A percentile compares a stretch with the other conserved stretches of the same genome.
Evolutionary conservation across 2,113 vertebrate species (phyloP).

Genomic region (Nothoprocta pentlandii): DNA sequence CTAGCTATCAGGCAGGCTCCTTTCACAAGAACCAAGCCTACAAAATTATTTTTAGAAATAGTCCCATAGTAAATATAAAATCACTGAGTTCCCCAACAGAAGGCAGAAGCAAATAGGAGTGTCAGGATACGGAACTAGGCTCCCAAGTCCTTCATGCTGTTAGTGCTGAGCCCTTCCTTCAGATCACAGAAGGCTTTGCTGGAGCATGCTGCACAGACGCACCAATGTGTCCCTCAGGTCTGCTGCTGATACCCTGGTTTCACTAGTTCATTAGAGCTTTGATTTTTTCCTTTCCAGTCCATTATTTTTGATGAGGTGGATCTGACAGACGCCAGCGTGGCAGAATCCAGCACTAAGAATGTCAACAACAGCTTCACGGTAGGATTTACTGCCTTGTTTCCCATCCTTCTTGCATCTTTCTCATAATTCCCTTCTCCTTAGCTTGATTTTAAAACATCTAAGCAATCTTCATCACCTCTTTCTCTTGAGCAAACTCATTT

Average conservation of each 20-base stretch:
- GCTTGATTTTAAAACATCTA: not conserved
- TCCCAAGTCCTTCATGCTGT: not conserved
- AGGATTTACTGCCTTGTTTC: slow-evolving; percentile 59
- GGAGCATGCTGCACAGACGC: not conserved
- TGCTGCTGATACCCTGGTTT: not conserved
- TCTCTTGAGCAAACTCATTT: not conserved
- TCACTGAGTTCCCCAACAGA: not conserved
- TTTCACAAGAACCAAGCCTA: not conserved
- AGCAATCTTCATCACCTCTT: not conserved
- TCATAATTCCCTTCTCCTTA: not conserved
- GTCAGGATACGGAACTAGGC: not conserved
- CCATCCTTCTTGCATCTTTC: not conserved
- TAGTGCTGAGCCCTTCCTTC: not conserved
- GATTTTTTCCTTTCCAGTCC: slow-evolving; percentile 81
- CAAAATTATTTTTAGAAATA: not conserved
- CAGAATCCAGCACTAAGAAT: slow-evolving; percentile 98
- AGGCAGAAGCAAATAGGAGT: not conserved
- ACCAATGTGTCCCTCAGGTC: not conserved
- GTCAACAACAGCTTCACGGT: slow-evolving; percentile 99
- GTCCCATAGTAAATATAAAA: not conserved
- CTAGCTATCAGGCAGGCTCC: not conserved
- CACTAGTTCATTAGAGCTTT: not conserved
- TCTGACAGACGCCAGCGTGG: slow-evolving; percentile 95
- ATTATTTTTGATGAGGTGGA: slow-evolving; percentile 99
- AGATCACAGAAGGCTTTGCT: not conserved